Base-by-base conservation (phyloP, 2,797 vertebrate species). In the Nothura maculosa region DNA sequence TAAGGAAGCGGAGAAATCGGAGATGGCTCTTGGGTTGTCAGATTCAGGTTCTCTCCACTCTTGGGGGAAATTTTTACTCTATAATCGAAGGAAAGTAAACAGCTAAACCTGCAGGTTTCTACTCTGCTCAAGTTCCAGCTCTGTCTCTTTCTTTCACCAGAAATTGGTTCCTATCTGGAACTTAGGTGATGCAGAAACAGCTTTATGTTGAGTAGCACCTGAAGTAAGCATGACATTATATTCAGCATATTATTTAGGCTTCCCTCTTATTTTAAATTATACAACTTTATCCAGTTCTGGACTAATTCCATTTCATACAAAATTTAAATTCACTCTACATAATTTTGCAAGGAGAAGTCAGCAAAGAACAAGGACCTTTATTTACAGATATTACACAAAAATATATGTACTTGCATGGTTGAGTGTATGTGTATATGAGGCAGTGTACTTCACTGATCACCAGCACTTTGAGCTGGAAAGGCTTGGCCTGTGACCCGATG, bases 331-430 rank as follows among this genome's bases (percentile, higher is more conserved):
- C 32, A 25, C 2, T 66, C 16, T 52, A 36, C 5, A 36, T 17
- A 0, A 3, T 20, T 81, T 58, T 67, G 1, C 4, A 73, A 75
- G 19, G 24, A 52, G 82, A 94, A 75, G 1, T 3, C 38, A 85
- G 2, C 4, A 81, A 72, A 66, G 3, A 25, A 1, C 6, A 48
- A 7, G 1, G 2, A 3, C 2, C 61, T 63, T 6, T 25, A 55
- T 70, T 70, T 82, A 19, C 5, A 43, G 5, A 12, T 2, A 30
- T 32, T 32, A 38, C 2, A 40, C 0, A 45, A 38, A 75, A 42
- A 28, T 52, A 67, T 4, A 6, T 19, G 60, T 7, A 24, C 25
- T 24, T 30, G 10, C 1, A 48, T 8, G n/a, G 43, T 34, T 67
- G 3, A 7, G 27, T 54, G 10, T 6, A 17, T n/a, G 12, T 61